A percentile compares a stretch with the other conserved stretches of the same genome.
These are phyloP conservation scores for Brachionus plicatilis DNA, from an alignment of 1,140 invertebrate species.

Conservation along the genomic window DNA sequence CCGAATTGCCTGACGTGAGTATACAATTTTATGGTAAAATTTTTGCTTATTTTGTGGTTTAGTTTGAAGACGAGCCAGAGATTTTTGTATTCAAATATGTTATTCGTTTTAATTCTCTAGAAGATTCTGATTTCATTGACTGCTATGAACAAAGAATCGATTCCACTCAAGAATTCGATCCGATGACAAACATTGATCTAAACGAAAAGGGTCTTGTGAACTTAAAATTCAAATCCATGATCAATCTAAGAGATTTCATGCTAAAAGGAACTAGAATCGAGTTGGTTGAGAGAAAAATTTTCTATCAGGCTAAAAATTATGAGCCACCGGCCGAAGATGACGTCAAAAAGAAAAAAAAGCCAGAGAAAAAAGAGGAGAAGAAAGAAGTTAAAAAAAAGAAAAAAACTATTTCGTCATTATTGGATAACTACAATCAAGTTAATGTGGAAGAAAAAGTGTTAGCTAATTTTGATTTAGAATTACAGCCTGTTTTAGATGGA, in stretches of 20 bases:
- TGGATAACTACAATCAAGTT: conserved; percentile 10
- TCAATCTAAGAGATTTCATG: not conserved
- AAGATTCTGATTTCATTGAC: not conserved
- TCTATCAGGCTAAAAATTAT: not conserved
- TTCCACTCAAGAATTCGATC: not conserved
- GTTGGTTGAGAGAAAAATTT: conserved; percentile 31
- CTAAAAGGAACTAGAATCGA: not conserved
- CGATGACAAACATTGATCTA: conserved; percentile 14
- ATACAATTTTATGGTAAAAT: not conserved
- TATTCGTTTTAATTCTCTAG: not conserved
- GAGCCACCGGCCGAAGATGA: not conserved
- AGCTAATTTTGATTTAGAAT: conserved; percentile 1
- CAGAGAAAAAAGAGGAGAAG: conserved; percentile 4
- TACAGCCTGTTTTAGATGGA: conserved; percentile 1
- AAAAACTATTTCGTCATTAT: not conserved
- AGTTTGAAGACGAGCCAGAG: conserved; percentile 34
- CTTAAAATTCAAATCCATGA: conserved; percentile 3
- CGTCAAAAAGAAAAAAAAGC: conserved; percentile 20
- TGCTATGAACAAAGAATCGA: not conserved
- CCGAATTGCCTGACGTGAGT: conserved; percentile 20
- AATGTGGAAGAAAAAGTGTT: conserved; percentile 25
- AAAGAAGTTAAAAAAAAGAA: conserved; percentile 36
- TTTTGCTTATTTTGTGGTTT: not conserved
- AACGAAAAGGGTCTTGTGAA: not conserved
- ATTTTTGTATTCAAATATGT: conserved; percentile 14